These are phyloP conservation scores for Philaenus spumarius DNA, from an alignment of 1,140 invertebrate genomes.

Conservation along the genomic window DNA sequence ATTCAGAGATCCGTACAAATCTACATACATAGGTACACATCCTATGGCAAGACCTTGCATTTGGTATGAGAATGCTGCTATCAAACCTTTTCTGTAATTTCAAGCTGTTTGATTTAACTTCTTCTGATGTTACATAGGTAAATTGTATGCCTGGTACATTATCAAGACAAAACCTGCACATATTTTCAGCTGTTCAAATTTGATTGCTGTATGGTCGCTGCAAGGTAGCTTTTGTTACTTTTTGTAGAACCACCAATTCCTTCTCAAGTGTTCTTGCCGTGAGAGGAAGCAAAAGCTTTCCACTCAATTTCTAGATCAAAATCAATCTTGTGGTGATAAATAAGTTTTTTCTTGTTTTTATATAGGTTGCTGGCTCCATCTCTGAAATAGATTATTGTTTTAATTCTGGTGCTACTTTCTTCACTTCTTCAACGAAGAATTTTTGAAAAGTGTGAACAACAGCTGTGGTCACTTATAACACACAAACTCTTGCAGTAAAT, in stretches of 20 bases:
- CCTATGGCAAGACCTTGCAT: no score
- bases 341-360: slow-evolving; percentile 19
- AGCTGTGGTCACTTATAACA: slow-evolving; percentile 23
- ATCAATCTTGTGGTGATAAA: slow-evolving; percentile 21
- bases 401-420: background rate
- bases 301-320: slow-evolving; percentile 29
- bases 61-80: no score
- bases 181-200: background rate
- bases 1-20: no score
- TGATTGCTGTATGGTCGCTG: slow-evolving; percentile 2
- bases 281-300: slow-evolving; percentile 34
- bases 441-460: slow-evolving; percentile 20
- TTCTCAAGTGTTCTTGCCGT: slow-evolving; percentile 32
- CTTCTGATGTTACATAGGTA: no score
- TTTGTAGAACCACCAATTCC: slow-evolving; percentile 26
- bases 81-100: no score
- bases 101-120: no score
- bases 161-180: background rate
- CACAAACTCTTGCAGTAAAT: slow-evolving; percentile 13
- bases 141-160: no score
- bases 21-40: no score
- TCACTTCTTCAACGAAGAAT: slow-evolving; percentile 12
- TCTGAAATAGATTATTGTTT: slow-evolving; percentile 4
- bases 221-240: background rate
- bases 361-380: slow-evolving; percentile 14